Base-by-base conservation (phyloP, 2,888 invertebrate genomes). In the Macrosoma leucophasiata region DNA sequence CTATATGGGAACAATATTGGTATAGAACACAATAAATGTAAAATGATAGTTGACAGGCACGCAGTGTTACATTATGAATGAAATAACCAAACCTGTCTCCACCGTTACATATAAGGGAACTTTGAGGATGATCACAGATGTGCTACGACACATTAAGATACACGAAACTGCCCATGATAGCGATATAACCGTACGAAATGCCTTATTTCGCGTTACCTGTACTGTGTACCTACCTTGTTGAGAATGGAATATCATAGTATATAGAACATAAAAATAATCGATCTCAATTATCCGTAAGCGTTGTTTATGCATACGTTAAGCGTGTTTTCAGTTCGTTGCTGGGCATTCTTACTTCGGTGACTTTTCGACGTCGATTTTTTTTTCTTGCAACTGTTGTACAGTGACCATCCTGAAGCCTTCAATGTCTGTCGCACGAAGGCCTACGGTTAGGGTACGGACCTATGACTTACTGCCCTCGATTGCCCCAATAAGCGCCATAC, bases 191-290 rank as follows among this genome's bases (percentile, higher is more conserved):
- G 50, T 65, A 72, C 64, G 62, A 70, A 67, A 75, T 77, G 84
- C 81, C 82, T 84, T 84, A 79, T 67, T 76, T 75, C 71, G 65
- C 71, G 82, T 81, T 82, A 82, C 81, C 78, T 76, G 75, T 69
- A 58, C 64, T 58, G 61, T 61, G 74, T 81, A 76, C 74, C 74
- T 82, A 69, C 72, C 66, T 72, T 72, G 70, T 73, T 72, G 65
- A 65, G 62, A 62, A 56, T 64, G 62, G 58, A 61, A 67, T 70
- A 61, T 60, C 61, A 73, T 76, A 78, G 68, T 71, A 61, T 73
- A 73, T 77, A 75, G 67, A 73, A 62, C 54, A 58, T 75, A 68
- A 73, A 76, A 69, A 67, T 67, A 69, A 72, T 70, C 74, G 82
- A 84, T 84, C 82, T 84, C 81, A 82, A 71, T 73, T 71, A 77